Evolutionary conservation across 1,140 invertebrate species (phyloP), one percentile per base, ranked within the genome.

Genomic region (Ceratoteleas bidentatus): DNA sequence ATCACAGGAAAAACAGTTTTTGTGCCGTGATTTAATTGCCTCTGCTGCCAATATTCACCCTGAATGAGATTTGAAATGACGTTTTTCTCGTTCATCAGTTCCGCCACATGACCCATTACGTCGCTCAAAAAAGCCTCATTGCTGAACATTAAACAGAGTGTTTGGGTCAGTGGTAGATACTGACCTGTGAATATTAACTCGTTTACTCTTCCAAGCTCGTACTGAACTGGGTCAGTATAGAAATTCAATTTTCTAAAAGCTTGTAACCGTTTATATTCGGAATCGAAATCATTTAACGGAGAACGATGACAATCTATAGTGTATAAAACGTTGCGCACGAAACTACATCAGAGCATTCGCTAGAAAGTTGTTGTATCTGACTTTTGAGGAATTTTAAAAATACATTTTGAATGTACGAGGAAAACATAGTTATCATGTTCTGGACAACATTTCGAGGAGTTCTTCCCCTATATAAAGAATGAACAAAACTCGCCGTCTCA

Each of bases 11-110:
- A 32, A 10, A 60, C 57, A 60, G 33, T 47, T 45, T 47, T 60
- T n/a, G 9, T 8, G 8, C 49, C 49, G 15, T 52, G 49, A 24
- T 13, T 24, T 9, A 52, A 8, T 9, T 8, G 6, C 11, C 49
- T 52, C 7, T 52, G 7, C 24, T 52, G 49, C 49, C 49, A 52
- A 24, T 24, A 47, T n/a, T 60, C 57, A 13, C 13, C 38, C 16
- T 60, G 57, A 24, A 60, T 47, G 6, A 45, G 32, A 47, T 60
- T 60, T 3, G 57, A 60, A 11, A 60, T 24, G 38, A 60, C 24
- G 3, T 60, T 11, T 60, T 60, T 60, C 32, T 60, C 57, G 33
- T 11, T 34, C 13, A 56, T n/a, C 13, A 56, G 36, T 36, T 36
- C 8, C 10, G 32, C 6, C 32, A 56, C 13, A 13, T 56, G 36